phyloP scores from a whole-genome alignment of 2,888 invertebrate species.

The Ormyrus pomaceus region DNA sequence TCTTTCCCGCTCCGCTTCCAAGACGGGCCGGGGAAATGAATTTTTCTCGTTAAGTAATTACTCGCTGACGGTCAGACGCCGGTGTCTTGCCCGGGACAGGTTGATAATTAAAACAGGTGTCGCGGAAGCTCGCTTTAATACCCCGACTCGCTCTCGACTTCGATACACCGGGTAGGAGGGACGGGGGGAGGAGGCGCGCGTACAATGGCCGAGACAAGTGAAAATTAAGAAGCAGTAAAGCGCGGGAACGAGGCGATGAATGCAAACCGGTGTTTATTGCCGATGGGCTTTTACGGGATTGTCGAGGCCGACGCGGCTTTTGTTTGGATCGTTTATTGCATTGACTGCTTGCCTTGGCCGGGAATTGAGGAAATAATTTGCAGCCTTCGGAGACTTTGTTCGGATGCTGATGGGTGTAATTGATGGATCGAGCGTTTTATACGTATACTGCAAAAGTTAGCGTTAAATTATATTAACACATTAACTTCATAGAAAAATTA shows the following conservation, averaged over 20 bases:
- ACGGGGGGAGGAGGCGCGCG: neutral
- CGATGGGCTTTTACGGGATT: too few species aligned
- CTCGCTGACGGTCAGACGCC: constrained; percentile 12
- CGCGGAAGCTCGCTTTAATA: constrained; percentile 52
- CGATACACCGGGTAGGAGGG: constrained; percentile 17
- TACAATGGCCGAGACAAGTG: neutral
- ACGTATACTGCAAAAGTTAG: too few species aligned
- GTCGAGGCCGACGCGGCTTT: too few species aligned
- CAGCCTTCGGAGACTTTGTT: too few species aligned
- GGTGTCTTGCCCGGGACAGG: constrained; percentile 41
- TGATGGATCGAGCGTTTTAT: too few species aligned
- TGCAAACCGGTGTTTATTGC: neutral
- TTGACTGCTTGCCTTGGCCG: too few species aligned
- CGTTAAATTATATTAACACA: too few species aligned
- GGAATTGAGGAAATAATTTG: too few species aligned
- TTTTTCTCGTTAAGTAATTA: constrained; percentile 57
- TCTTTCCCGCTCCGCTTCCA: neutral
- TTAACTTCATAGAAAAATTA: too few species aligned
- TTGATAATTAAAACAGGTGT: constrained; percentile 56
- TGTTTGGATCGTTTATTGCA: too few species aligned
- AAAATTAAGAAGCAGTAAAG: constrained; percentile 18
- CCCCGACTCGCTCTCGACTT: constrained; percentile 25
- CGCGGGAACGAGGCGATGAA: neutral
- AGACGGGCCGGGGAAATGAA: constrained; percentile 38
- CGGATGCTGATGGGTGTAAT: too few species aligned